Base-by-base conservation (phyloP, 2,888 invertebrate species). In the Patella ulyssiponensis region DNA sequence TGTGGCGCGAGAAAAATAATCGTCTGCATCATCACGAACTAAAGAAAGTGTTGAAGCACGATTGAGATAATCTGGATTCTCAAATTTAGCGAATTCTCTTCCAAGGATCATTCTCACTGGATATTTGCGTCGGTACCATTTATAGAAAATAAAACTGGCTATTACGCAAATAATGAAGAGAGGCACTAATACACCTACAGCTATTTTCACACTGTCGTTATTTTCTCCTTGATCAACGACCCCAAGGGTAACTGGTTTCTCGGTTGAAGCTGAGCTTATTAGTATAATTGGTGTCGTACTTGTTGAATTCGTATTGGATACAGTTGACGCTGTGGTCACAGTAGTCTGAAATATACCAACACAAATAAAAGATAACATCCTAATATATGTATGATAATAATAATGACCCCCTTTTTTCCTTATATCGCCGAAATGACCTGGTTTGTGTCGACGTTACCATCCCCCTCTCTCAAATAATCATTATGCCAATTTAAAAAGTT, bases 31-130 rank as follows among this genome's bases (percentile, higher is more conserved):
- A 11, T 82, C 79, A 14, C 84, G 74, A 11, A 85, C 83, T 12
- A 87, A 71, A 12, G 82, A 81, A 14, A 86, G 20, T 9, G 84
- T 82, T 1, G 85, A 85, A 9, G 76, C 76, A 20, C 79, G 75
- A 17, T 82, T 84, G 11, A 73, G 77, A 74, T 88, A 88, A 5
- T 80, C 80, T 0, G 88, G 88, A 75, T 88, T 88, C 7, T 82
- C 81, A 78, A 87, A 87, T 71, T 84, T 86, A 23, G 77, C 81
- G 76, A 88, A 88, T 51, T 88, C 85, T 71, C 86, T 83, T 1
- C 88, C 88, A 2, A 87, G 76, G 27, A 87, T 84, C 88, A 88
- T 88, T 71, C 88, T 77, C 11, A 88, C 87, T 0, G 88, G 88
- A 78, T 86, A 88, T 75, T 87, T 88, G 73, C 82, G 82, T 17